Evolutionary conservation across 92 coral and sea anemone species (phyloP).

Genomic region (Micromussa lordhowensis): DNA sequence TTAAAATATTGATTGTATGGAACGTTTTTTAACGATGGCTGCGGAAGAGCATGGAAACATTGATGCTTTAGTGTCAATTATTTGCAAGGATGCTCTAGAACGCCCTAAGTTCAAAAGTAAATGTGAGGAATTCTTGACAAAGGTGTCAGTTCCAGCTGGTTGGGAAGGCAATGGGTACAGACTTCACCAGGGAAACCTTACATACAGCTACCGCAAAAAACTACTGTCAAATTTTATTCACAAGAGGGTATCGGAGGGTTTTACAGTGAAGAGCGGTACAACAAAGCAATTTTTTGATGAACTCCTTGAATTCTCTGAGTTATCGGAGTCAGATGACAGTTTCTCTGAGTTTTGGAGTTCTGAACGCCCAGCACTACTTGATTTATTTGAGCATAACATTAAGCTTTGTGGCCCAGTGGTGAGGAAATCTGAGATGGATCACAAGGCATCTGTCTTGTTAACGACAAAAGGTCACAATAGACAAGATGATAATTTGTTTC

Average conservation of each 20-base stretch:
- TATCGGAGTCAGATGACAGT: not conserved
- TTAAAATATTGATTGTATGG: not conserved
- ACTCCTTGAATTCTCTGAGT: constrained; percentile 16
- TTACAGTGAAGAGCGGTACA: not conserved
- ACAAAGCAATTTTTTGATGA: constrained; percentile 12
- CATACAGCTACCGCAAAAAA: constrained; percentile 15
- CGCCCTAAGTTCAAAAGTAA: not conserved
- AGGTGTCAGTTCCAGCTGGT: constrained; percentile 14
- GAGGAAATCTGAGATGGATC: not conserved
- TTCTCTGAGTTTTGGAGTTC: not conserved
- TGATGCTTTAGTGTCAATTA: not conserved
- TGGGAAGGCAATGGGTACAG: not conserved
- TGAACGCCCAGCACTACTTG: not conserved
- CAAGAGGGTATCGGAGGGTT: not conserved
- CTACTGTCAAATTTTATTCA: not conserved
- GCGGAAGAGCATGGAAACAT: not conserved
- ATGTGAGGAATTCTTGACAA: not conserved
- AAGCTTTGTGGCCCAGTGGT: constrained; percentile 32
- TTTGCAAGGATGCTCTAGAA: not conserved
- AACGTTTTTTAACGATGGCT: not conserved
- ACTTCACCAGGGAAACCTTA: not conserved
- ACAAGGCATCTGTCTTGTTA: not conserved
- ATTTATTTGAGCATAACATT: constrained; percentile 27
- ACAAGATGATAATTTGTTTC: not conserved
- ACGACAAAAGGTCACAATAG: not conserved